Percentiles rank a stretch among this genome's conserved stretches.
phyloP scores from a whole-genome alignment of 2,113 vertebrate species.

The Dipodomys merriami region DNA sequence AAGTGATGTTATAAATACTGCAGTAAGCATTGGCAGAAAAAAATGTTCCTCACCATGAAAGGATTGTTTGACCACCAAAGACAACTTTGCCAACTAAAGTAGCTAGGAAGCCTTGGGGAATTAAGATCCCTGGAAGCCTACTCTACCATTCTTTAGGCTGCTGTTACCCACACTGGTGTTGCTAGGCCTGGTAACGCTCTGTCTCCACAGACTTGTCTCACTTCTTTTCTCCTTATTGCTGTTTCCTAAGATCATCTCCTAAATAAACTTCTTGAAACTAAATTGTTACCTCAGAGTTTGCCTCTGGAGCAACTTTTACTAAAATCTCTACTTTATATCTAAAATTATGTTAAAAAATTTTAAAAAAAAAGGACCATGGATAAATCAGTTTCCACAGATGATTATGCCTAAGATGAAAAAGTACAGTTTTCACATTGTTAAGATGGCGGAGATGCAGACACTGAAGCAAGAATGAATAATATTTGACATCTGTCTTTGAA shows the following conservation, averaged over 20 bases:
- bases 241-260: neutral
- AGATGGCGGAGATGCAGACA: neutral
- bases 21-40: no score
- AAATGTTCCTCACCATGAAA: no score
- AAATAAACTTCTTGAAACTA: neutral
- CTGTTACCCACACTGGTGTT: neutral
- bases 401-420: neutral
- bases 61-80: neutral
- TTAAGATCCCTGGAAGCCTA: no score
- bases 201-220: accelerated
- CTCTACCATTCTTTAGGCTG: neutral
- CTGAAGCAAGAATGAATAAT: neutral
- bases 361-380: neutral
- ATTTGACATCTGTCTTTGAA: conserved; percentile 7
- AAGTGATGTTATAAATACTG: no score
- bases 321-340: neutral
- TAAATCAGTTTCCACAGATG: neutral
- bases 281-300: neutral
- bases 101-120: no score
- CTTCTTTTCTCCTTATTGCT: neutral
- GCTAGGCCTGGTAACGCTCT: neutral
- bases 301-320: neutral
- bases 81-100: neutral
- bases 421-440: neutral
- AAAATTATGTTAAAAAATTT: neutral